Evolutionary conservation across 2,797 vertebrate genomes (phyloP).

Genomic region (Aselliscus stoliczkanus): DNA sequence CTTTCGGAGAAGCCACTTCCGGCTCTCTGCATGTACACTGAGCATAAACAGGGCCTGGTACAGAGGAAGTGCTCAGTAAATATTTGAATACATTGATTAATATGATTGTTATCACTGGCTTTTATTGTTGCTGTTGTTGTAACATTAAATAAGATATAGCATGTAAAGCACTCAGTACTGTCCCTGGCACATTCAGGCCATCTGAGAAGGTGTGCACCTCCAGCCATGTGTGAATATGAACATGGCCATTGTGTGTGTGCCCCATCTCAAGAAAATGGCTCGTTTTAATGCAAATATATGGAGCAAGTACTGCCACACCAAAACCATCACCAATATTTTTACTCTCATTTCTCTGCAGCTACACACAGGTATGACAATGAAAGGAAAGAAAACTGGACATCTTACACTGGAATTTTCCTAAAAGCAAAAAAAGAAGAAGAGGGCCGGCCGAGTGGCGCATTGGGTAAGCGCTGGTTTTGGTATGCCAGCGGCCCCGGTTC

Average conservation of each 20-base stretch:
- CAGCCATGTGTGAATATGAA: neutral
- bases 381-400: neutral
- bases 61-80: neutral
- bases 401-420: neutral
- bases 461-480: too few species aligned
- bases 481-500: too few species aligned
- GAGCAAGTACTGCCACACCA: neutral
- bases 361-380: neutral
- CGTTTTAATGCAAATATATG: neutral
- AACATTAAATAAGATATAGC: neutral
- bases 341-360: neutral
- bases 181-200: neutral
- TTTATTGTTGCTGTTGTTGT: neutral
- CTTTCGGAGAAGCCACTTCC: too few species aligned
- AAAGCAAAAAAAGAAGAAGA: neutral
- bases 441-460: too few species aligned
- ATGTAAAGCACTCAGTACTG: too few species aligned
- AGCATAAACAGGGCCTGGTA: neutral
- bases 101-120: neutral
- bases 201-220: neutral
- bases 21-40: neutral
- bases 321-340: neutral
- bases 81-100: neutral
- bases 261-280: neutral
- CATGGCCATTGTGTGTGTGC: neutral